Base-by-base conservation (phyloP, 2,113 vertebrate genomes). In the Pogona vitticeps region DNA sequence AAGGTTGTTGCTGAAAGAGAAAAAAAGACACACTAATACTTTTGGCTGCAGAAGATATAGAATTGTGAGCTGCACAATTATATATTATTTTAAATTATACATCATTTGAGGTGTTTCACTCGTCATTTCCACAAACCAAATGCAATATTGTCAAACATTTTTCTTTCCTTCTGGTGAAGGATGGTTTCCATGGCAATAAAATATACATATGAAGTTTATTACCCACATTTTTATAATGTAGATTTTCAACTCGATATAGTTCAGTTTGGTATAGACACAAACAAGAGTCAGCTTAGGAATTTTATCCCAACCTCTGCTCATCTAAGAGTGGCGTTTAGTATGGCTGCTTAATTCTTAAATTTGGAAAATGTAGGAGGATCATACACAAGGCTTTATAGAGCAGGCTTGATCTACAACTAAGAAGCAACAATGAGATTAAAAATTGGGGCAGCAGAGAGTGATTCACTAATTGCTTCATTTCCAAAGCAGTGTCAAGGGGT, bases 1-100 rank as follows among this genome's bases (percentile, higher is more conserved):
- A 99, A 99, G 0, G 98, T 99, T 36, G 98, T 99, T 65, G 98
- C 99, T 99, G 97, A 77, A 90, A 93, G 90, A 92, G 61, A 63
- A 92, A 85, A 83, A 92, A 56, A 84, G 85, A 88, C 28, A 63
- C 61, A 56, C 12, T 46, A 59, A 70, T 84, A 88, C 90, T 52
- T 38, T 52, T 38, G 6, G 63, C 8, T 58, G 28, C 36, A 52
- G 40, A 65, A 86, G 80, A 59, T 77, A n/a, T 20, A 20, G 12
- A 6, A 28, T 33, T 65, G 59, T 18, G 58, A 84, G 10, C 17
- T 56, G 40, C 15, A 36, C 2, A 81, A 73, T 73, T 81, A 73
- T 6, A 81, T 3, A 26, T 26, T 23, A 36, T 10, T 31, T 68
- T 31, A 68, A 52, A 52, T 52, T 52, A 52, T 52, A 52, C 46